phyloP scores from a whole-genome alignment of 1,140 invertebrate genomes.

The Agrilus planipennis region DNA sequence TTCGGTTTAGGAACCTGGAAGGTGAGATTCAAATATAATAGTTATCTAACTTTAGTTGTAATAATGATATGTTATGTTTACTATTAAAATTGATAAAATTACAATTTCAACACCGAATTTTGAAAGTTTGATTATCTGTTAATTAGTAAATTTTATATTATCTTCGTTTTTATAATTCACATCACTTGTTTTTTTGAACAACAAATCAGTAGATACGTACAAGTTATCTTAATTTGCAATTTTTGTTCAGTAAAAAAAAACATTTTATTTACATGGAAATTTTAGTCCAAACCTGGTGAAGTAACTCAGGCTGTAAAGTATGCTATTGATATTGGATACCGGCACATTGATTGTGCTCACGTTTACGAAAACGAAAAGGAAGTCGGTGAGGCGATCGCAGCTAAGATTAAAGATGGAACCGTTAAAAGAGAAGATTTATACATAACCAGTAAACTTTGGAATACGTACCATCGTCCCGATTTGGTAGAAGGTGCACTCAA shows the following conservation, averaged over 20 bases:
- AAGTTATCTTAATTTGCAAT: too few relatives aligned
- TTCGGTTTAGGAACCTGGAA: conserved; percentile 61
- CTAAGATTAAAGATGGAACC: conserved; percentile 54
- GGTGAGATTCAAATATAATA: conserved; percentile 31
- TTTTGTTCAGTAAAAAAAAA: too few relatives aligned
- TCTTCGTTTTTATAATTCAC: too few relatives aligned
- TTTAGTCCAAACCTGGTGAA: conserved; percentile 3
- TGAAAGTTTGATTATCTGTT: too few relatives aligned
- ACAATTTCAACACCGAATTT: too few relatives aligned
- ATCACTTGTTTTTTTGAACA: too few relatives aligned
- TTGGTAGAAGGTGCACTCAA: conserved; percentile 45
- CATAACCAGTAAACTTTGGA: conserved; percentile 53
- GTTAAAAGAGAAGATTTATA: conserved; percentile 54
- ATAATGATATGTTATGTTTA: too few relatives aligned
- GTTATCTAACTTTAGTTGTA: too few relatives aligned
- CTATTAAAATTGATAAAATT: too few relatives aligned
- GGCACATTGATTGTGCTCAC: conserved; percentile 52
- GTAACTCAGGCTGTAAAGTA: not conserved
- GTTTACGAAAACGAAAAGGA: conserved; percentile 70
- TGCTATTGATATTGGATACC: conserved; percentile 54
- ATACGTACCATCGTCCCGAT: conserved; percentile 45
- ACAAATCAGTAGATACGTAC: too few relatives aligned
- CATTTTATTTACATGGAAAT: conserved; percentile 11
- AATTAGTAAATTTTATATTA: too few relatives aligned
- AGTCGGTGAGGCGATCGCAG: conserved; percentile 60